phyloP scores from a whole-genome alignment of 2,888 invertebrate species.

The Drosophila neonasuta region DNA sequence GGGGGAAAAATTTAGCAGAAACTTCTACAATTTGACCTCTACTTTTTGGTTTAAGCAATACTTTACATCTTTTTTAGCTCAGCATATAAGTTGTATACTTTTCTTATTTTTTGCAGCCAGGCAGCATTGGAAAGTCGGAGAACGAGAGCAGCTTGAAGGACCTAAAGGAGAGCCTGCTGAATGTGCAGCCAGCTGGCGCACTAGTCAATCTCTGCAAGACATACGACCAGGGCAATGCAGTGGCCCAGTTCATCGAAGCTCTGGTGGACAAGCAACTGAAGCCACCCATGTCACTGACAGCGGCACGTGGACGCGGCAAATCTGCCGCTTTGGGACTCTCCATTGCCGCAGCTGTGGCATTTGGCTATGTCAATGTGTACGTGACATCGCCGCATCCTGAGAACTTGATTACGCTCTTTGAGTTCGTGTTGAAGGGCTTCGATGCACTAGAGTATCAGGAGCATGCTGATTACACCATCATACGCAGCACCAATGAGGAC shows the following conservation, averaged over 20 bases:
- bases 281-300: slow-evolving; percentile 97
- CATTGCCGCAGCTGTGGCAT: slow-evolving; percentile 92
- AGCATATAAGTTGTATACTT: neutral
- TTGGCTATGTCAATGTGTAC: slow-evolving; percentile 93
- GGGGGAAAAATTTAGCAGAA: no score
- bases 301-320: slow-evolving; percentile 98
- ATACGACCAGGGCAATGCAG: slow-evolving; percentile 95
- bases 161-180: slow-evolving; percentile 91
- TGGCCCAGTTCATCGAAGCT: slow-evolving; percentile 96
- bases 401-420: slow-evolving; percentile 98
- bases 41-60: no score
- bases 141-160: slow-evolving; percentile 86
- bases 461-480: slow-evolving; percentile 96
- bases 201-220: slow-evolving; percentile 95
- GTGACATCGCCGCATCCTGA: slow-evolving; percentile 99
- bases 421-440: slow-evolving; percentile 97
- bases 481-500: slow-evolving; percentile 97
- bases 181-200: slow-evolving; percentile 95
- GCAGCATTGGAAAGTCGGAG: slow-evolving; percentile 78
- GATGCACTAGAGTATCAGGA: slow-evolving; percentile 97
- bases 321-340: slow-evolving; percentile 98
- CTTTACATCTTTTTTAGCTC: no score
- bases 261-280: slow-evolving; percentile 93
- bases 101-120: slow-evolving; percentile 54
- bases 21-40: no score